Evolutionary conservation across 2,113 vertebrate genomes (phyloP), one percentile per base, ranked within the genome.

Genomic region (Hydrochoerus hydrochaeris): DNA sequence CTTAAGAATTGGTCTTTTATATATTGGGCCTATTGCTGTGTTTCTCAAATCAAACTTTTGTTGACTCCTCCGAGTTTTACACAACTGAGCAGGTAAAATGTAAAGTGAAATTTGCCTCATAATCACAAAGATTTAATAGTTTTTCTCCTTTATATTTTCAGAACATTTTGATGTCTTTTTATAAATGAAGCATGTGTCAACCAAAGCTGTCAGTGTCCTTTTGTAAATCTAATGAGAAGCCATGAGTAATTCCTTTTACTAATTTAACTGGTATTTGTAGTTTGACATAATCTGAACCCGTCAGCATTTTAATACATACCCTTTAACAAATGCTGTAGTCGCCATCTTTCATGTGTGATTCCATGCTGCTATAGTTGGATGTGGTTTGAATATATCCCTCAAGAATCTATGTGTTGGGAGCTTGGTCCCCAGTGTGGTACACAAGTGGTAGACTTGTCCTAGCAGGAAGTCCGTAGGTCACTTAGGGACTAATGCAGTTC

Each of bases 191-290:
- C 85, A 28, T 71, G 35, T 96, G 12, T 82, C 62, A 84, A 82
- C 7, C 22, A 96, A 54, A 90, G 17, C 49, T 94, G 46, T 26
- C 57, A 52, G 0, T 80, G 41, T 38, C 41, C 26, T 95, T 35
- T 96, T 81, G 4, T 24, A 94, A 88, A 78, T 97, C 49, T 95
- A 97, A 86, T 71, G n/a, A 93, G 13, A 7, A n/a, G 54, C 58
- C 26, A 65, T 86, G 75, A 57, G 69, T 0, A 41, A 32, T 85
- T 0, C 0, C 22, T 71, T 93, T 92, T 87, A 49, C 1, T 82
- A 46, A 86, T 81, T 86, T 89, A 69, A 63, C 26, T 81, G 38
- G 60, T 85, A 60, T 14, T 83, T 94, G 10, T 63, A 62, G 32
- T 75, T 77, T 88, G 80, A 52, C 7, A 28, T 94, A 90, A 75